phyloP scores from a whole-genome alignment of 2,113 vertebrate species.

The Tetrax tetrax region DNA sequence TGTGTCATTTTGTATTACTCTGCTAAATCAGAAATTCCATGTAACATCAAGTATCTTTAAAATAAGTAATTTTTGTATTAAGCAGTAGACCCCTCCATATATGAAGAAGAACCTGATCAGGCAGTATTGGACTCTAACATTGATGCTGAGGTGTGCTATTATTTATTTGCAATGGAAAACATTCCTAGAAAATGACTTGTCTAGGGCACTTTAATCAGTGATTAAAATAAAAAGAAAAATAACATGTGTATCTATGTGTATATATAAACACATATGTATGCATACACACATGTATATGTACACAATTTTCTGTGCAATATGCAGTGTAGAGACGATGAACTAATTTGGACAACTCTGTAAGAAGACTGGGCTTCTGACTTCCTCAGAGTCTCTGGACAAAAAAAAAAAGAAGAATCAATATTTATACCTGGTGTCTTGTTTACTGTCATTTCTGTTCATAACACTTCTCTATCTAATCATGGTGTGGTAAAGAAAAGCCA shows the following conservation, averaged over 20 bases:
- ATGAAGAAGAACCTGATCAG: background rate
- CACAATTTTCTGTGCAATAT: background rate
- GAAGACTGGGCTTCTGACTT: background rate
- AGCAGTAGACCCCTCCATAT: rapidly evolving
- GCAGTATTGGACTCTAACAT: background rate
- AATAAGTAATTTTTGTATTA: background rate
- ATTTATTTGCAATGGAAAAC: background rate
- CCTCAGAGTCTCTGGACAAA: background rate
- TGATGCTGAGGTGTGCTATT: background rate
- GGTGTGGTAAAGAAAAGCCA: background rate
- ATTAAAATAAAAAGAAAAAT: background rate
- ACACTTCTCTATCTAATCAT: background rate
- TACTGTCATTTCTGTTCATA: background rate
- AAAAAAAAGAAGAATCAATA: background rate
- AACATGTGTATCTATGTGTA: background rate
- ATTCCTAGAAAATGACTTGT: background rate
- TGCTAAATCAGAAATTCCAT: background rate
- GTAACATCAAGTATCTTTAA: background rate
- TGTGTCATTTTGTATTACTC: background rate
- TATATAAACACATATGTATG: background rate
- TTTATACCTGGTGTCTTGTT: background rate
- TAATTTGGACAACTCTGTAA: background rate
- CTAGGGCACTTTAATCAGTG: background rate
- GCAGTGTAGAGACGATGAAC: background rate
- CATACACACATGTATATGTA: background rate